Conservation (phyloP, 2,888 invertebrate genomes). For the Lymantria dispar region DNA sequence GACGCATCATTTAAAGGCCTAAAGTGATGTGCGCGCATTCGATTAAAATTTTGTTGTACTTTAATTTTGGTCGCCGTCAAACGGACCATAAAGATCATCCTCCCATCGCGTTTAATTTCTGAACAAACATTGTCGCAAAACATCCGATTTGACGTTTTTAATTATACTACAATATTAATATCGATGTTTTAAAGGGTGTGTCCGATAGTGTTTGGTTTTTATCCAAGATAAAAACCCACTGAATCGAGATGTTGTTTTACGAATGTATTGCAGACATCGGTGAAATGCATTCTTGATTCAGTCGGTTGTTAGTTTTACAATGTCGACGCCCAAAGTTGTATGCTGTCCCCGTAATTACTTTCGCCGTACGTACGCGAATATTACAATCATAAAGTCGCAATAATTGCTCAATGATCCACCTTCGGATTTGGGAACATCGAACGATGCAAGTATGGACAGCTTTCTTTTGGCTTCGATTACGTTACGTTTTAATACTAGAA, state of each 20-base stretch:
- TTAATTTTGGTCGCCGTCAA: slow-evolving; percentile 67
- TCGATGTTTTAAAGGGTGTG: slow-evolving; percentile 59
- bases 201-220: slow-evolving; percentile 74
- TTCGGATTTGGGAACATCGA: slow-evolving; percentile 40
- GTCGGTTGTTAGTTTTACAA: slow-evolving; percentile 60
- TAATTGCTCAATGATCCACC: slow-evolving; percentile 69
- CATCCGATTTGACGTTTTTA: slow-evolving; percentile 57
- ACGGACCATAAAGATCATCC: slow-evolving; percentile 64
- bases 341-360: slow-evolving; percentile 66
- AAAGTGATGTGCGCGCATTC: slow-evolving; percentile 72
- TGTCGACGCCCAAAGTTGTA: slow-evolving; percentile 68
- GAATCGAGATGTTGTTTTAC: slow-evolving; percentile 41
- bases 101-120: slow-evolving; percentile 47
- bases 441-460: slow-evolving; percentile 42
- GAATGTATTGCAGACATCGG: slow-evolving; percentile 24
- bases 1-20: slow-evolving; percentile 76
- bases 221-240: slow-evolving; percentile 47
- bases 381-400: slow-evolving; percentile 65
- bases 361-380: slow-evolving; percentile 55
- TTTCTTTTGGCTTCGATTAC: slow-evolving; percentile 68
- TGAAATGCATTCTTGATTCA: slow-evolving; percentile 46
- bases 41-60: slow-evolving; percentile 60
- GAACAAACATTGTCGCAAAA: slow-evolving; percentile 54
- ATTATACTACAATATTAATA: slow-evolving; percentile 55
- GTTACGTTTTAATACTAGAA: slow-evolving; percentile 49